Percentiles rank a stretch among this genome's conserved stretches.
Evolutionary conservation across 2,797 vertebrate species (phyloP).

Genomic region (Anableps anableps): DNA sequence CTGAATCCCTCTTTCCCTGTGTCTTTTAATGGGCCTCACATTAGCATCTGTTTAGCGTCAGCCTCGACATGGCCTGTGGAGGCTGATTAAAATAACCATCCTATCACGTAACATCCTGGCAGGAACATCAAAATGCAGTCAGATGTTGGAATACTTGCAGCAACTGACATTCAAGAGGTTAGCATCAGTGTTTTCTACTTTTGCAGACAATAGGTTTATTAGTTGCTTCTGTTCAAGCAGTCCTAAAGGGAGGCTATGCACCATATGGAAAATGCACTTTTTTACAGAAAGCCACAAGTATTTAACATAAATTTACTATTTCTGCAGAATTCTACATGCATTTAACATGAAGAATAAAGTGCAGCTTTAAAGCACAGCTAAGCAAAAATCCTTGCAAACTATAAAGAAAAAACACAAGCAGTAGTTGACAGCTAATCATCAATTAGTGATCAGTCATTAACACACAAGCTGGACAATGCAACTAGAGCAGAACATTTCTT

Average conservation of each 20-base stretch:
- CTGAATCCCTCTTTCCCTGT: slow-evolving; percentile 67
- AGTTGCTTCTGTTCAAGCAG: slow-evolving; percentile 28
- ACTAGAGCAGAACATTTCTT: not conserved
- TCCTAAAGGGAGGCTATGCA: slow-evolving; percentile 6
- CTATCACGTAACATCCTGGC: slow-evolving; percentile 67
- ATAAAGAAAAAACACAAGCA: not conserved
- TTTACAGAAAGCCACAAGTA: slow-evolving; percentile 17
- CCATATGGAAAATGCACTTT: slow-evolving; percentile 17
- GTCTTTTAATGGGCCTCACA: slow-evolving; percentile 77
- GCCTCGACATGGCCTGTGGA: slow-evolving; percentile 66
- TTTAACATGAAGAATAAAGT: slow-evolving; percentile 24
- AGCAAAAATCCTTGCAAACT: too few species aligned
- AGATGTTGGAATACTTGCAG: slow-evolving; percentile 40
- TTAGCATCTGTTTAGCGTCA: slow-evolving; percentile 82
- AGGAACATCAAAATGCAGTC: slow-evolving; percentile 62
- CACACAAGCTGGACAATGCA: not conserved
- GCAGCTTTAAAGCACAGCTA: slow-evolving; percentile 19
- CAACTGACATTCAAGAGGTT: slow-evolving; percentile 28
- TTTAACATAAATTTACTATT: slow-evolving; percentile 4
- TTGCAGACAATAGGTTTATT: slow-evolving; percentile 27
- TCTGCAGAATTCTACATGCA: slow-evolving; percentile 18
- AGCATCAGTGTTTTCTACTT: slow-evolving; percentile 21
- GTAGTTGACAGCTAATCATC: slow-evolving; percentile 2
- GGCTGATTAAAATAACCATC: slow-evolving; percentile 73
- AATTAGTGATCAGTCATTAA: not conserved